Conservation (phyloP, 2,888 invertebrate genomes). For the Nemapogon koenigi region DNA sequence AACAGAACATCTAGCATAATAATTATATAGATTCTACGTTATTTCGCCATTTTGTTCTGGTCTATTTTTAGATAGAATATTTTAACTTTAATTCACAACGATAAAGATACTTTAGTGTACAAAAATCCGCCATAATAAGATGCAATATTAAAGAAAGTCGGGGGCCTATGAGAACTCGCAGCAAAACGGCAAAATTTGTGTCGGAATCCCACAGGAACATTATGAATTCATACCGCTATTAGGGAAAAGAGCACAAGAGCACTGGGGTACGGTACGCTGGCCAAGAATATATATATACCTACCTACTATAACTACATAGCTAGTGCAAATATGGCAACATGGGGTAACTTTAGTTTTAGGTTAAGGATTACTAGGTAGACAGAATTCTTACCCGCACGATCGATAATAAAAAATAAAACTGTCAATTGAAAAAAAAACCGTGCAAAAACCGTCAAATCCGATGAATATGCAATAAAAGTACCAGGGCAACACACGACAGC, state of each 20-base stretch:
- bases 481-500: constrained; percentile 38
- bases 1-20: too few species aligned
- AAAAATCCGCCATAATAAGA: constrained; percentile 1
- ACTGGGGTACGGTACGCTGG: too few species aligned
- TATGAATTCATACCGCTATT: constrained; percentile 36
- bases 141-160: constrained; percentile 4
- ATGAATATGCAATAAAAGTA: constrained; percentile 61
- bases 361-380: too few species aligned
- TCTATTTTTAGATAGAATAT: too few species aligned
- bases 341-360: too few species aligned
- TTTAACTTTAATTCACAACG: background rate
- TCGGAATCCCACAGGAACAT: constrained; percentile 21
- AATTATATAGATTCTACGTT: too few species aligned
- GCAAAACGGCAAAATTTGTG: constrained; percentile 5
- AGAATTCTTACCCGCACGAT: too few species aligned
- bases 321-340: too few species aligned
- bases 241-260: constrained; percentile 27
- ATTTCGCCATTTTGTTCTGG: too few species aligned
- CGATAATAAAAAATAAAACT: too few species aligned
- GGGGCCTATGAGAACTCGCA: constrained; percentile 3
- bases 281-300: too few species aligned
- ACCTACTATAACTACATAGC: too few species aligned
- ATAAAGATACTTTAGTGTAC: background rate
- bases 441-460: constrained; percentile 3
- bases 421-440: background rate